Evolutionary conservation across 2,888 invertebrate genomes (phyloP).

Genomic region (Parnassius apollo): DNA sequence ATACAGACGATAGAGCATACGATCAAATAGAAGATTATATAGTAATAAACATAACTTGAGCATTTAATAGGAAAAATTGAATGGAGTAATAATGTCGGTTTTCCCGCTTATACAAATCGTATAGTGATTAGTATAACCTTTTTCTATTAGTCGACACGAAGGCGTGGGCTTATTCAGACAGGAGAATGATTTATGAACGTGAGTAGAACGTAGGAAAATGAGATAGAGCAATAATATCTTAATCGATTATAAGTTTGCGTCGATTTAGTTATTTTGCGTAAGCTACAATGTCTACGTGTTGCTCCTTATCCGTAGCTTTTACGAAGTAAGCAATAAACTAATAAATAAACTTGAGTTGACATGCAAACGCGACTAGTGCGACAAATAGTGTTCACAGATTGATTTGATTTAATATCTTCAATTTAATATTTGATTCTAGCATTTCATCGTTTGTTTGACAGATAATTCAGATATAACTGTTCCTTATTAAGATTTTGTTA

Average conservation of each 20-base stretch:
- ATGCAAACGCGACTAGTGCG: slow-evolving; percentile 17
- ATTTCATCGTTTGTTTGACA: slow-evolving; percentile 15
- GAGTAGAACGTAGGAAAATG: slow-evolving; percentile 16
- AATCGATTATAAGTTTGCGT: slow-evolving; percentile 22
- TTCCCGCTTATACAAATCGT: slow-evolving; percentile 8
- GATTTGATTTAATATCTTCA: slow-evolving; percentile 17
- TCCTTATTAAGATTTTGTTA: not conserved
- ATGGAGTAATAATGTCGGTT: slow-evolving; percentile 11
- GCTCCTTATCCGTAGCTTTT: slow-evolving; percentile 13
- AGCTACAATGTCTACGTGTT: slow-evolving; percentile 1
- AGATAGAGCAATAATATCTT: slow-evolving; percentile 23
- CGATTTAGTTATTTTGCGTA: slow-evolving; percentile 17
- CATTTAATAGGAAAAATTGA: not conserved
- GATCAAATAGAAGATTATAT: too few species aligned
- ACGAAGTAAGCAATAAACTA: not conserved
- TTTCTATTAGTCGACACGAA: slow-evolving; percentile 21
- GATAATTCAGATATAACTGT: slow-evolving; percentile 8
- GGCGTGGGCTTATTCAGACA: slow-evolving; percentile 17
- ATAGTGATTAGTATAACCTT: slow-evolving; percentile 10
- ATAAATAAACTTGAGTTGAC: slow-evolving; percentile 23
- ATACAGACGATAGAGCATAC: too few species aligned
- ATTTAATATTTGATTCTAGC: slow-evolving; percentile 20
- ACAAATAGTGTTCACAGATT: slow-evolving; percentile 16
- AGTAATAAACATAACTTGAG: not conserved
- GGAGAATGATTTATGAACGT: slow-evolving; percentile 24